phyloP scores from a whole-genome alignment of 1,140 invertebrate species.

The Drosophila nikananu region DNA sequence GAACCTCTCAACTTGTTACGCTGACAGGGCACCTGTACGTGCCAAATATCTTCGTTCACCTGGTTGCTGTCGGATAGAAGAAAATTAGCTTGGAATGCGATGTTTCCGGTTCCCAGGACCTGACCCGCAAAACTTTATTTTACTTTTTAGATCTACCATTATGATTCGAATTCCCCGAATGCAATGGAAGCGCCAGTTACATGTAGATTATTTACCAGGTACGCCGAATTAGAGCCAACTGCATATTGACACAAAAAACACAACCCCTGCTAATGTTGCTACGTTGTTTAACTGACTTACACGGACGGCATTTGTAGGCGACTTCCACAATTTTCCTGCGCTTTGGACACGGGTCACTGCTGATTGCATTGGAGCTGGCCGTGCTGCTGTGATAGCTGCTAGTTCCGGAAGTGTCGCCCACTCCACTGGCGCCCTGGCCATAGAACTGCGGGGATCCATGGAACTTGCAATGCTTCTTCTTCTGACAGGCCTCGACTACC shows the following conservation, averaged over 20 bases:
- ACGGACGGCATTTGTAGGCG: constrained; percentile 97
- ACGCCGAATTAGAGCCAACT: constrained; percentile 52
- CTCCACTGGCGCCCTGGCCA: constrained; percentile 86
- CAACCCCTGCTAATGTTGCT: not conserved
- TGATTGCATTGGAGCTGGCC: constrained; percentile 73
- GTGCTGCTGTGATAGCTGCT: constrained; percentile 81
- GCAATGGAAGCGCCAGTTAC: not conserved
- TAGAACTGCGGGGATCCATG: constrained; percentile 92
- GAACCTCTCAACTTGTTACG: not conserved
- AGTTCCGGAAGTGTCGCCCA: constrained; percentile 75
- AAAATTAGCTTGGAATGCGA: not conserved
- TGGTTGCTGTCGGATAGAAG: no score
- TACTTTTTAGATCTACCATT: constrained; percentile 6
- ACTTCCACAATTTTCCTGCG: constrained; percentile 95
- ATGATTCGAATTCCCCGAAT: constrained; percentile 25
- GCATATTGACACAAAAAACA: constrained; percentile 1
- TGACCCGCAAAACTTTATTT: not conserved
- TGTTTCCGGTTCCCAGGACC: not conserved
- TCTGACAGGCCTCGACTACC: constrained; percentile 95
- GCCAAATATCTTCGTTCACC: not conserved
- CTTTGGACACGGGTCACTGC: constrained; percentile 93
- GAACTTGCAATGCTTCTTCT: constrained; percentile 95
- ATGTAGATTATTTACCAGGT: no score
- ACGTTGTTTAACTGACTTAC: constrained; percentile 89
- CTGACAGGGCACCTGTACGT: not conserved